Evolutionary conservation across 2,888 invertebrate species (phyloP), one percentile per base, ranked within the genome.

Genomic region (Tuberolachnus salignus): DNA sequence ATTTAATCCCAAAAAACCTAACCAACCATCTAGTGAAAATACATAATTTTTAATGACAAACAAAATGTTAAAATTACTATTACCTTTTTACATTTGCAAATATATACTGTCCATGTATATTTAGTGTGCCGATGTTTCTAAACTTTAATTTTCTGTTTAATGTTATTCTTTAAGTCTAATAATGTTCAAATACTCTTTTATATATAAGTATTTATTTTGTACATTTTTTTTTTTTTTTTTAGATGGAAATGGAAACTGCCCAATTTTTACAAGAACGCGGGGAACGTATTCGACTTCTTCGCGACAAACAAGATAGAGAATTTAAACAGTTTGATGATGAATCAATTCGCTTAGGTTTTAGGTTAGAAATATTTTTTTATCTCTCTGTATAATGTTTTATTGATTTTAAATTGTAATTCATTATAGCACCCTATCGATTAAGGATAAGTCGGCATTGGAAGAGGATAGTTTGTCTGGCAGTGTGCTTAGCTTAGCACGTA

Each of bases 241-340:
- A 95, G 94, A 97, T 97, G 95, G 94, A 94, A 87, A 91, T 92
- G 81, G 98, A 98, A 87, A 91, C 93, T 84, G 92, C 92, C 83
- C 92, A 94, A 87, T 97, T 97, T 86, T 90, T 94, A 84, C 92
- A 93, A 85, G 97, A 98, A 86, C 91, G 96, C 78, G 92, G 92
- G 53, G 96, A 97, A 86, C 89, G 95, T 84, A 92, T 96, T 86
- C 90, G 94, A 83, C 89, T 93, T 84, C 89, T 97, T 85, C 93
- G 94, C 85, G 96, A 96, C 85, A 89, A 92, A 82, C 97, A 98
- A 87, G 92, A 94, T 85, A 90, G 92, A 81, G 96, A 97, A 85
- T 88, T 97, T 84, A 94, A 95, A 84, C 92, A 92, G 84, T 98
- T 98, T 88, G 98, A 98, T 88, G 92, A 92, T 85, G 97, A 98